A percentile compares a stretch with the other conserved stretches of the same genome.
These are phyloP conservation scores for Bubo blakistoni DNA, from an alignment of 2,113 vertebrate species.

Conservation along the genomic window DNA sequence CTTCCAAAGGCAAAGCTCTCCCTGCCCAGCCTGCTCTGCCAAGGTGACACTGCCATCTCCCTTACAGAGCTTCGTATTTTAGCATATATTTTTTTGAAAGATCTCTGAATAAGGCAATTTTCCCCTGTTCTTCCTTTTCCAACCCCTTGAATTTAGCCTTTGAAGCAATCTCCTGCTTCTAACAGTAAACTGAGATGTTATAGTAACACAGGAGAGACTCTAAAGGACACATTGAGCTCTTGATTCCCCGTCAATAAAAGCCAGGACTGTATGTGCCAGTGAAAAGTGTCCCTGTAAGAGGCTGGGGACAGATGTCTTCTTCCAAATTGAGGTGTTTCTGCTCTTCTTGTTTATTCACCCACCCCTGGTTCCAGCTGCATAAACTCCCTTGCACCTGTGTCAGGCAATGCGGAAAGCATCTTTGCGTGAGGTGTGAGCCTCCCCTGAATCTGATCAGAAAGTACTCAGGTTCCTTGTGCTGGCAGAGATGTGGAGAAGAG, in stretches of 20 bases:
- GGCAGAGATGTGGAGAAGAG: background rate
- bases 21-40: background rate
- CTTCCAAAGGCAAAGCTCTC: background rate
- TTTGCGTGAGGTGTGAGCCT: background rate
- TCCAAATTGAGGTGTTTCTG: background rate
- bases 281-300: background rate
- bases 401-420: background rate
- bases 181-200: background rate
- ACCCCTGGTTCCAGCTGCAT: background rate
- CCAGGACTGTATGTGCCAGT: background rate
- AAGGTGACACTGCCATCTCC: background rate
- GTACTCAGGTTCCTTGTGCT: background rate
- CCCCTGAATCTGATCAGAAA: background rate
- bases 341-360: background rate
- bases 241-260: background rate
- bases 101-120: background rate
- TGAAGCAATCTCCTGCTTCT: background rate
- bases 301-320: background rate
- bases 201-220: background rate
- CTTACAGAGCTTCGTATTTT: accelerated
- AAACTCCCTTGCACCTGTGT: background rate
- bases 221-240: background rate
- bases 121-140: background rate
- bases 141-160: background rate
- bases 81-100: background rate